Base-by-base conservation (phyloP, 2,888 invertebrate species). In the Synanthedon formicaeformis region DNA sequence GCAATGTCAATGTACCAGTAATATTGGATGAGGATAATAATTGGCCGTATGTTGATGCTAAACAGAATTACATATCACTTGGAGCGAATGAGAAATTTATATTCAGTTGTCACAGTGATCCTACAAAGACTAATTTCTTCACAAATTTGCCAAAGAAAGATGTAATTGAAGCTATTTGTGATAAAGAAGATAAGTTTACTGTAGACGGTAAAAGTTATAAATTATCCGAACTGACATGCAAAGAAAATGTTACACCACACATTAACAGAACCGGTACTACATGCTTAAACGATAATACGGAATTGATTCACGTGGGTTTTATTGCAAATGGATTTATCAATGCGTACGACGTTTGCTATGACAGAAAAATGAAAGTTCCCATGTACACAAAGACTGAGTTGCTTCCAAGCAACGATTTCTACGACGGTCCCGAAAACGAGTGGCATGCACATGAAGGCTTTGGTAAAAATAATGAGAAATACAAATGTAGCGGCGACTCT, bases 271-370 rank as follows among this genome's bases (percentile, higher is more conserved):
- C 56, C 1, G 58, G 57, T 34, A 27, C 11, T 1, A 50, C 52
- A 16, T 59, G 59, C 45, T 45, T 55, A 1, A 10, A 51, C 13
- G 53, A 58, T 45, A 52, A 54, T 2, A 52, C 55, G 34, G 55
- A 58, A 52, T 45, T 40, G 8, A 27, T 56, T 10, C 50, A 54
- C 49, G 50, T 59, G 1, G 55, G 56, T 5, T 59, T 54, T 51
- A 23, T 48, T 16, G 48, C 2, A 12, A 40, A 54, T 12, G 3
- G 45, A n/a, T 55, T 56, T 18, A 14, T 51, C 2, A 53, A 57
- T 14, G 51, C 54, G 12, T 59, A 57, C 23, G 34, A 52, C 40
- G 54, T 57, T 2, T 59, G 59, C 23, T 56, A 54, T 27, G 55
- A 59, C 14, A 52, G 16, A 6, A 12, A 8, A 27, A 48, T 48